These are phyloP conservation scores for Geotrypetes seraphini DNA, from an alignment of 2,797 vertebrate species.

Conservation along the genomic window DNA sequence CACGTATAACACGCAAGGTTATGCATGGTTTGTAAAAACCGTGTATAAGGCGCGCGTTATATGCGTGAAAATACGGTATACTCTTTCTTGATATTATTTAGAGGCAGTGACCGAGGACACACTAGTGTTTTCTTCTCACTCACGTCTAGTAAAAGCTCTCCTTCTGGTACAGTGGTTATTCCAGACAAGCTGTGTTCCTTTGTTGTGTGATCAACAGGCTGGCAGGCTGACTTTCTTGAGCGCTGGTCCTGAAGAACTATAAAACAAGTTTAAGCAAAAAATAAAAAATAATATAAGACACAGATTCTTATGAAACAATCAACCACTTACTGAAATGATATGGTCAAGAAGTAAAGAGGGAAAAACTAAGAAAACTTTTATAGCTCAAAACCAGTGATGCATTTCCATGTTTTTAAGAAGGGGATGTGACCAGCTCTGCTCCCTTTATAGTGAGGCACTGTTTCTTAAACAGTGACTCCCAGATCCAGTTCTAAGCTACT, in stretches of 20 bases:
- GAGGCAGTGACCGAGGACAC: background rate
- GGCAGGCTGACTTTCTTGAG: conserved; percentile 30
- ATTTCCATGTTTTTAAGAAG: background rate
- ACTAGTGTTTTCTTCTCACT: conserved; percentile 28
- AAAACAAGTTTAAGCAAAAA: conserved; percentile 8
- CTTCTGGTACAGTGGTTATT: conserved; percentile 51
- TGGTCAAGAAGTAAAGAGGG: conserved; percentile 2
- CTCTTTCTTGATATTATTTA: conserved; percentile 13
- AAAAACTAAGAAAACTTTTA: conserved; percentile 13
- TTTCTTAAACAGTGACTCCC: no score
- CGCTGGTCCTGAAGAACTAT: conserved; percentile 68
- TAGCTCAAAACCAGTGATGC: background rate
- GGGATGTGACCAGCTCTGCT: no score
- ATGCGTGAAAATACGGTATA: no score
- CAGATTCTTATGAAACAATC: no score
- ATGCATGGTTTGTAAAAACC: no score
- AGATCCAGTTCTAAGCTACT: no score
- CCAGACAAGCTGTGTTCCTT: conserved; percentile 28
- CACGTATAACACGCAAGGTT: no score
- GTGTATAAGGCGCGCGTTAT: no score
- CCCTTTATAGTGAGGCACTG: no score
- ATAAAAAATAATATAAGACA: conserved; percentile 2
- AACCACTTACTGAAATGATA: conserved; percentile 14
- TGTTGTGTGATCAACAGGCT: conserved; percentile 18
- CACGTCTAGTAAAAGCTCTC: conserved; percentile 69